phyloP scores from a whole-genome alignment of 1,140 invertebrate species.

The Neotoxoptera formosana region DNA sequence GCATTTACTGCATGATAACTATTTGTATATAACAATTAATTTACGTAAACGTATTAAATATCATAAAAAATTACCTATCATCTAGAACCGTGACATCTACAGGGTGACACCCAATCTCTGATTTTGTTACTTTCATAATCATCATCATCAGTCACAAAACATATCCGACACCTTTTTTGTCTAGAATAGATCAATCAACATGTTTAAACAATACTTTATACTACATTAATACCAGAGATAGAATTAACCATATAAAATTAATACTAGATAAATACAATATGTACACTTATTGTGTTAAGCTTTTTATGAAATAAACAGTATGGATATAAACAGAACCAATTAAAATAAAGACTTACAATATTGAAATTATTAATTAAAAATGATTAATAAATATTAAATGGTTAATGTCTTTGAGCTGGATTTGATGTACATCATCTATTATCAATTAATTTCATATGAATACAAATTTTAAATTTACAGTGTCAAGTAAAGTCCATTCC shows the following conservation, averaged over 20 bases:
- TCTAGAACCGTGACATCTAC: conserved; percentile 94
- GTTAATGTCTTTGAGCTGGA: not conserved
- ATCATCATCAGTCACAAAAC: conserved; percentile 95
- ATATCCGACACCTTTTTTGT: conserved; percentile 89
- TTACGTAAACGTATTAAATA: not conserved
- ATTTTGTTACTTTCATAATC: conserved; percentile 70
- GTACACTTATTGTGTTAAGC: not conserved
- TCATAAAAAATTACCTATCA: conserved; percentile 75
- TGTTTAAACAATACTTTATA: not conserved
- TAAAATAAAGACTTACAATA: not conserved
- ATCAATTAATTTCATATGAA: not conserved
- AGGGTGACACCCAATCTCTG: conserved; percentile 94
- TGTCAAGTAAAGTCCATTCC: conserved; percentile 8
- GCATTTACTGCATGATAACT: not conserved
- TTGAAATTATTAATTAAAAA: not conserved
- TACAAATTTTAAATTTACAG: not conserved
- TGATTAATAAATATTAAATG: not conserved
- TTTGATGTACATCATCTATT: conserved; percentile 1
- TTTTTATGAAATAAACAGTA: not conserved
- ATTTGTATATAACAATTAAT: not conserved
- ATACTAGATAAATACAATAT: not conserved
- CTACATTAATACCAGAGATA: not conserved
- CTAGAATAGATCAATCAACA: conserved; percentile 56
- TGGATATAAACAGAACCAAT: not conserved
- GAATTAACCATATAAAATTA: not conserved